A percentile compares a stretch with the other conserved stretches of the same genome.
phyloP scores from a whole-genome alignment of 2,113 vertebrate genomes.

The Ciconia stormi region DNA sequence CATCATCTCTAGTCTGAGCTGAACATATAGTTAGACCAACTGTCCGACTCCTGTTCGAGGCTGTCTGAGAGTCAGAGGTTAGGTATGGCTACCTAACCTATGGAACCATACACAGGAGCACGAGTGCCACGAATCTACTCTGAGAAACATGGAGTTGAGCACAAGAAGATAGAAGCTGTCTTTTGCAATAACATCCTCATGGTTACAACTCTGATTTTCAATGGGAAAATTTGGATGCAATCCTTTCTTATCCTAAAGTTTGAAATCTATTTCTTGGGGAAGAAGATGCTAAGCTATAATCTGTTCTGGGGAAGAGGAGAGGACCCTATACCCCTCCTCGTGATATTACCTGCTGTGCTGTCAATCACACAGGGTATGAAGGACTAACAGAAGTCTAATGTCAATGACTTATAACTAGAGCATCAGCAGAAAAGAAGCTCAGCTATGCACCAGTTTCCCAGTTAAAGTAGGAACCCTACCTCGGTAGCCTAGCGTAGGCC shows the following conservation, averaged over 20 bases:
- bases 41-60: fast-evolving
- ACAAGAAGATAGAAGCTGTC: fast-evolving
- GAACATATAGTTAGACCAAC: background rate
- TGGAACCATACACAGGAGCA: background rate
- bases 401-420: background rate
- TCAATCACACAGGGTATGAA: fast-evolving
- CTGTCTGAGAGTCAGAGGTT: background rate
- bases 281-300: background rate
- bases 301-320: background rate
- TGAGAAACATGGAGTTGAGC: background rate
- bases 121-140: background rate
- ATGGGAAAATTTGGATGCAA: background rate
- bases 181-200: background rate
- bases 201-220: background rate
- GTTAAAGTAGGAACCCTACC: background rate
- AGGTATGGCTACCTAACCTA: too few species aligned
- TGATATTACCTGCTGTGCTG: background rate
- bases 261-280: background rate
- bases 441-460: background rate
- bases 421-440: background rate
- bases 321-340: background rate
- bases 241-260: background rate
- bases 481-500: background rate
- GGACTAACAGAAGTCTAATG: background rate
- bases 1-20: background rate